Evolutionary conservation across 1,140 invertebrate genomes (phyloP), one percentile per base, ranked within the genome.

Genomic region (Acromyrmex echinatior): DNA sequence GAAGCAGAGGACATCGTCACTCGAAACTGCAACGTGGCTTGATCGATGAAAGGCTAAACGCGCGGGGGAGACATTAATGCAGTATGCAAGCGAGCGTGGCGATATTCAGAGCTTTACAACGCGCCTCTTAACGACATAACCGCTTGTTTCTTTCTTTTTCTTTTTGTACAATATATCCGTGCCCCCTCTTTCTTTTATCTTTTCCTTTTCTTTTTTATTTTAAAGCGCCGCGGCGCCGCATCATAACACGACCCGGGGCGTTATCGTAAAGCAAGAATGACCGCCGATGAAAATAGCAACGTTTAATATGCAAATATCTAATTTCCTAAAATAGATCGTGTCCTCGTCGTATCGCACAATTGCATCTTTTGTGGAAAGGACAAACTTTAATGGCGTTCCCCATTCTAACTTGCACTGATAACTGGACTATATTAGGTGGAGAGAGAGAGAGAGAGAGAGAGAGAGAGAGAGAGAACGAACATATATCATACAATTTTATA

Each of bases 21-120:
- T 39, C 53, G 45, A 28, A 79, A 76, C 60, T 49, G 65, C 51
- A 68, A 39, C 21, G 63, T 21, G 51, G 84, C 76, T 84, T 90
- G 86, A 88, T 90, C 89, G 89, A 88, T 88, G 80, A 88, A 80
- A 86, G 49, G 21, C 58, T 85, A 65, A 80, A 49, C 80, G 31
- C 63, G 70, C 76, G 80, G 63, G 76, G 58, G 45, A 53, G 63
- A 90, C 70, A 85, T 74, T 88, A 88, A 86, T 81, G 87, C 60
- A 88, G 76, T 66, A 73, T 84, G 70, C 80, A 76, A 84, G 80
- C 70, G 58, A 74, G 39, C 39, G 56, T 45, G n/a, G 39, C 31
- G 70, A 45, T 84, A 74, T 82, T 73, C 68, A 31, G 68, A 60
- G 39, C 68, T 84, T 84, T 84, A 62, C 70, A 76, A 84, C 25